Conservation (phyloP, 2,888 invertebrate species). For the Diaprepes abbreviatus region DNA sequence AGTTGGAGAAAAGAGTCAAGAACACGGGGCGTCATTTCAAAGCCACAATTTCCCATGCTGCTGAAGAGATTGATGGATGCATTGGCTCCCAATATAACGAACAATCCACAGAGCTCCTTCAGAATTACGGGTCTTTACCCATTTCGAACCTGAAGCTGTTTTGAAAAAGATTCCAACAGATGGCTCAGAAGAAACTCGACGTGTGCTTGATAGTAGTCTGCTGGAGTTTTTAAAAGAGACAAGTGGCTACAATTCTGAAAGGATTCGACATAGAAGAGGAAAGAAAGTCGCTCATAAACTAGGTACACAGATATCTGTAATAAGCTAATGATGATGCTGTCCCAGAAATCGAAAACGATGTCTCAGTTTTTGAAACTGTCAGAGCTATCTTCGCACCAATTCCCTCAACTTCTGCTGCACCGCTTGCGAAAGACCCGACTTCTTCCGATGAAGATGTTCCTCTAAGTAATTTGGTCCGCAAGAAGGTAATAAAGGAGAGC, state of each 20-base stretch:
- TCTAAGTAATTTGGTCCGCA: too few relatives aligned
- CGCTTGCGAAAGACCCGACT: too few relatives aligned
- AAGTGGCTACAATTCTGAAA: background rate
- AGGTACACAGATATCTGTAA: too few relatives aligned
- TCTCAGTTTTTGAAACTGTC: too few relatives aligned
- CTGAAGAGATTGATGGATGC: constrained; percentile 3
- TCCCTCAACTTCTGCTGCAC: too few relatives aligned
- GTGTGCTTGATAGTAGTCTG: constrained; percentile 1
- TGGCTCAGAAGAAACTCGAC: background rate
- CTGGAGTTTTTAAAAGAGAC: constrained; percentile 10
- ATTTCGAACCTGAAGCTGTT: constrained; percentile 1
- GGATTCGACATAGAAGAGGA: too few relatives aligned
- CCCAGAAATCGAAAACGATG: too few relatives aligned
- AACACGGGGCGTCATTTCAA: background rate
- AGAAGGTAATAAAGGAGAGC: too few relatives aligned
- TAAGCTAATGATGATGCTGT: too few relatives aligned
- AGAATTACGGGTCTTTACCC: constrained; percentile 3
- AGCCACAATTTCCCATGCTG: constrained; percentile 2
- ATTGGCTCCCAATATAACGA: constrained; percentile 9
- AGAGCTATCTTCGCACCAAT: too few relatives aligned
- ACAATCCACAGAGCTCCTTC: constrained; percentile 6
- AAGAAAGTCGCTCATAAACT: too few relatives aligned
- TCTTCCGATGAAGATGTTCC: too few relatives aligned
- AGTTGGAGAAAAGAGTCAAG: background rate
- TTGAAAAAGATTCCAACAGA: constrained; percentile 9